Base-by-base conservation (phyloP, 2,797 vertebrate species). In the Poeciliopsis gracilis region DNA sequence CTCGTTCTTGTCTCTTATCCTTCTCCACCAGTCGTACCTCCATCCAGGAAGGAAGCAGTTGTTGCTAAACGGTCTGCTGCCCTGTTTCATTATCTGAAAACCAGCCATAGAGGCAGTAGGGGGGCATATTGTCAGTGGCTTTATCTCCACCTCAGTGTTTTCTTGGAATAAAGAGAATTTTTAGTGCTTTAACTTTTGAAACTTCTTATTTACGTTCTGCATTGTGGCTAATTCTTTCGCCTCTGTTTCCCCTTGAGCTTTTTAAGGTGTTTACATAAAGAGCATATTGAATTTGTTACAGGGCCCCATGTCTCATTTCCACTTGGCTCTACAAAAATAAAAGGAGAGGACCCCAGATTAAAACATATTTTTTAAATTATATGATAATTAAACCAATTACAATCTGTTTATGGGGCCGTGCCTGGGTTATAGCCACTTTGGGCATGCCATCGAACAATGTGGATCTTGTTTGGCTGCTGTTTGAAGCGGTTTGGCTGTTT, bases 281-380 rank as follows among this genome's bases (percentile, higher is more conserved):
- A 92, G 90, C 94, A 94, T 94, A 94, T 93, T 96, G 95, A 94
- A 95, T 93, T 93, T 94, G 93, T 96, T 96, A 95, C 92, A 86
- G 77, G 86, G 86, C 76, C 88, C 67, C 86, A 88, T 89, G 85
- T 90, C 92, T 84, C 91, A 92, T 94, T 95, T 94, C 93, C 90
- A 94, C 89, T 90, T 87, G 84, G 72, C 94, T 93, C 92, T 90
- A 90, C 76, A 93, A 94, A 95, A 95, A 94, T 93, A 95, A 95
- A 95, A 92, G 92, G 93, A 95, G 93, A 91, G 77, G 77, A 77
- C 90, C 78, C 89, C 94, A 95, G 95, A 96, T 96, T 93, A 95
- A 95, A 90, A 91, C 93, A 94, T 93, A 93, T 94, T 94, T 95
- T 94, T 90, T 73, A 93, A 94, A 94, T 96, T 91, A 94, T 90